These are phyloP conservation scores for Tetraneura akinire DNA, from an alignment of 1,140 invertebrate species.

Conservation along the genomic window DNA sequence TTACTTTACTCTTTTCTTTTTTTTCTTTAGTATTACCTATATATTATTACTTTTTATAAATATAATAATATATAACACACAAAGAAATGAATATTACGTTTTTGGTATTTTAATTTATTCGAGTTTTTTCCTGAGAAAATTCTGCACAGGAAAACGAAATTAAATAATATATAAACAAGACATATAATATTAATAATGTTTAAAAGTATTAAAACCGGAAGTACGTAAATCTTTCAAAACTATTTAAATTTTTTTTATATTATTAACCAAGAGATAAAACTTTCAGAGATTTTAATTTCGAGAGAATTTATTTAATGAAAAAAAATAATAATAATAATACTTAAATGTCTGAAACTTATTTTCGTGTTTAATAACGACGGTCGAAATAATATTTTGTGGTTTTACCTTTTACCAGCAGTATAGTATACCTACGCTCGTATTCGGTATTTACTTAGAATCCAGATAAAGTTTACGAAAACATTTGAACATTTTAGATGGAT, in stretches of 20 bases:
- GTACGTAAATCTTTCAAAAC: not conserved
- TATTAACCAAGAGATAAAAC: conserved; percentile 7
- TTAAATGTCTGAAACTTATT: conserved; percentile 3
- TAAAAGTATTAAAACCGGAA: conserved; percentile 7
- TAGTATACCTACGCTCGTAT: too few species aligned
- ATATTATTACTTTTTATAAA: too few species aligned
- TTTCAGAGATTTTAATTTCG: not conserved
- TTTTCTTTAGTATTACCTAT: too few species aligned
- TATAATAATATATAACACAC: too few species aligned
- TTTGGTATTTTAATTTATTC: not conserved
- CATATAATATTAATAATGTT: conserved; percentile 4
- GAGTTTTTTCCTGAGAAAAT: not conserved
- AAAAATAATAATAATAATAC: too few species aligned
- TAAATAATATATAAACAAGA: not conserved
- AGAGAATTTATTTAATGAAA: conserved; percentile 1
- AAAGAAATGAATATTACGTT: too few species aligned
- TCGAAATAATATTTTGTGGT: too few species aligned
- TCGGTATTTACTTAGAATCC: too few species aligned
- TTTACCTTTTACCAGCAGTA: too few species aligned
- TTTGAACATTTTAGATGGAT: too few species aligned
- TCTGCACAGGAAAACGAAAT: not conserved
- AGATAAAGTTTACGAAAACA: too few species aligned
- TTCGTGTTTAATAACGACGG: not conserved
- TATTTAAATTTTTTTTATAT: not conserved
- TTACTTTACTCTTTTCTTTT: too few species aligned